These are phyloP conservation scores for Lepisosteus oculatus DNA, from an alignment of 2,113 vertebrate species.

Conservation along the genomic window DNA sequence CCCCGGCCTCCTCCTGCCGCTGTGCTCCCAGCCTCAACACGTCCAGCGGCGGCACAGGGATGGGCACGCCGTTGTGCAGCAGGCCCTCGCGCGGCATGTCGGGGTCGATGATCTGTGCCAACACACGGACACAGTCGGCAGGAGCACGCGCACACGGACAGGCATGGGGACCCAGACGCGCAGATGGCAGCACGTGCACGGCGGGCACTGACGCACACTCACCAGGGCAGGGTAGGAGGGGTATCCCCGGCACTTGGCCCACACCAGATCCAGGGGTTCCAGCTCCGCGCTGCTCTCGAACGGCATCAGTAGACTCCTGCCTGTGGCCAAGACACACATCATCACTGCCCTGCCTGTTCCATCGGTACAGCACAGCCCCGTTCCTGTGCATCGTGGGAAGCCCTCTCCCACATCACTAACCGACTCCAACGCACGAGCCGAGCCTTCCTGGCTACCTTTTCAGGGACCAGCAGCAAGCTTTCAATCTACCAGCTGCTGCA, in stretches of 20 bases:
- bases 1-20: constrained; percentile 80
- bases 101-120: constrained; percentile 86
- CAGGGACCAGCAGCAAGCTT: too few relatives aligned
- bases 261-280: constrained; percentile 91
- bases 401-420: too few relatives aligned
- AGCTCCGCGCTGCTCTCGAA: constrained; percentile 79
- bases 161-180: neutral
- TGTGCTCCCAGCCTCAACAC: constrained; percentile 88
- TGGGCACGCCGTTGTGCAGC: constrained; percentile 94
- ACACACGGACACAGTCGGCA: neutral
- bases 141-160: neutral
- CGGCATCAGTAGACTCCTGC: constrained; percentile 71
- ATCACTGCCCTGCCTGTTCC: neutral
- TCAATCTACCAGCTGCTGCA: too few relatives aligned
- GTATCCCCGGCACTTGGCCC: constrained; percentile 97
- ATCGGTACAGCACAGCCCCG: neutral
- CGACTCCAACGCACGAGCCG: too few relatives aligned
- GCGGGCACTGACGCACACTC: constrained; percentile 36
- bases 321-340: constrained; percentile 40
- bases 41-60: constrained; percentile 90
- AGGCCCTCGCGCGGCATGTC: constrained; percentile 94
- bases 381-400: neutral
- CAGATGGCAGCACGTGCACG: neutral
- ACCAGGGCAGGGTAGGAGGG: constrained; percentile 98
- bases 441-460: neutral